Evolutionary conservation across 30 jellyfish, hydroid and myxozoan species (phyloP), one percentile per base, ranked within the genome.

Genomic region (Hydractinia symbiolongicarpus): DNA sequence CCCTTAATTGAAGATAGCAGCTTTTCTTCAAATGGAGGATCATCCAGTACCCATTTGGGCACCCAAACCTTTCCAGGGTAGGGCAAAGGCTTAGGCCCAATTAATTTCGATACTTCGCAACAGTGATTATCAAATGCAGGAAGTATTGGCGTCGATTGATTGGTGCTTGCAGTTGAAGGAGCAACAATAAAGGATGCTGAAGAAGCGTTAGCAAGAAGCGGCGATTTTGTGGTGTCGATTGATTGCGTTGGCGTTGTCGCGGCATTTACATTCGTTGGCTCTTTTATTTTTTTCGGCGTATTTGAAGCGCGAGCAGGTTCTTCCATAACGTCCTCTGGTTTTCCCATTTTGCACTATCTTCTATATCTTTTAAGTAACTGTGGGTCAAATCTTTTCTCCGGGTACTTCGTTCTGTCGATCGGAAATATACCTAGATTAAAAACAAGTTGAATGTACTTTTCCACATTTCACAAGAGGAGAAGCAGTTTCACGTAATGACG

Each of bases 381-480:
- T 9, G 81, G 67, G 60, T 82, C 89, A 53, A 82, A 56, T 8
- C 75, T 84, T 9, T 52, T 17, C 69, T 55, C 40, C 19, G 86
- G 89, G 53, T 69, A 82, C 69, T 82, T 82, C 9, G 89, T 54
- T 5, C 49, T 19, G 62, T 82, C 89, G 13, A 81, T 60, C 8
- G 89, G 89, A 49, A 8, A 82, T 50, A 19, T 71, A 20, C 80
- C 80, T 71, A 15, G 50, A 71, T 19, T 6, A 19, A n/a, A 50
- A 50, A 8, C 9, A 20, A 19, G 51, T 19, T 50, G 51, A 13
- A 71, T 71, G 17, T 71, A 20, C 30, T 19, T 8, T 20, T 30
- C 9, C 13, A 20, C 51, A 71, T 5, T 7, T 19, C 9, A 19
- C 67, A 50, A 50, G 66, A 14, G 9, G 7, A 19, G 8, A 19